A percentile compares a stretch with the other conserved stretches of the same genome.
phyloP scores from a whole-genome alignment of 2,888 invertebrate genomes.

The Lasioglossum lativentre region DNA sequence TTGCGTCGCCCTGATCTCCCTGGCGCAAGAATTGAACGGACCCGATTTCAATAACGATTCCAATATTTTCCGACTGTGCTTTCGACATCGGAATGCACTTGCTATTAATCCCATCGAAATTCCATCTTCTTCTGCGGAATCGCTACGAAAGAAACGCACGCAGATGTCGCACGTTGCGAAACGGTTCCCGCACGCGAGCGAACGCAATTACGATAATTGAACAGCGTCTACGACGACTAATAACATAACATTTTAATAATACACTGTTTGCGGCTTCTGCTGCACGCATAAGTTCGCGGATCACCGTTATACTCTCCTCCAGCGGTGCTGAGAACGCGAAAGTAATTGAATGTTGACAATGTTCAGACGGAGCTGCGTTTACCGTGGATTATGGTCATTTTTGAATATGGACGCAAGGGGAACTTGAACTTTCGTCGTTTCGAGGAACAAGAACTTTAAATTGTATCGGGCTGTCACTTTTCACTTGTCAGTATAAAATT shows the following conservation, averaged over 20 bases:
- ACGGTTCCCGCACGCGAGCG: background rate
- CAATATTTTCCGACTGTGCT: background rate
- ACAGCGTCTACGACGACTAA: background rate
- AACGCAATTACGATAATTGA: background rate
- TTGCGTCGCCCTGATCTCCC: slow-evolving; percentile 37
- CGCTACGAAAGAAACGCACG: background rate
- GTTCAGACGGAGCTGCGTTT: background rate
- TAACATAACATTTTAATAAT: background rate
- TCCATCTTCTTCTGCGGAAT: background rate
- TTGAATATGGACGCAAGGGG: background rate
- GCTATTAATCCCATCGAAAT: background rate
- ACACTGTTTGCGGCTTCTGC: background rate
- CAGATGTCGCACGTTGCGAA: background rate
- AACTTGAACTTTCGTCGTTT: no score
- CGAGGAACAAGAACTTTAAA: background rate
- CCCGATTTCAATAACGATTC: background rate
- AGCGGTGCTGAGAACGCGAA: background rate
- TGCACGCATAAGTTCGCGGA: background rate
- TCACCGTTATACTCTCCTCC: background rate
- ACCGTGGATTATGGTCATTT: background rate
- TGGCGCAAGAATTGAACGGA: slow-evolving; percentile 27
- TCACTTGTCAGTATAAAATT: background rate
- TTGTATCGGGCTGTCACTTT: background rate
- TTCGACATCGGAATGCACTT: background rate
- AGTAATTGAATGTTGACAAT: background rate